phyloP scores from a whole-genome alignment of 2,797 vertebrate species.

The Acestrorhynchus altus region DNA sequence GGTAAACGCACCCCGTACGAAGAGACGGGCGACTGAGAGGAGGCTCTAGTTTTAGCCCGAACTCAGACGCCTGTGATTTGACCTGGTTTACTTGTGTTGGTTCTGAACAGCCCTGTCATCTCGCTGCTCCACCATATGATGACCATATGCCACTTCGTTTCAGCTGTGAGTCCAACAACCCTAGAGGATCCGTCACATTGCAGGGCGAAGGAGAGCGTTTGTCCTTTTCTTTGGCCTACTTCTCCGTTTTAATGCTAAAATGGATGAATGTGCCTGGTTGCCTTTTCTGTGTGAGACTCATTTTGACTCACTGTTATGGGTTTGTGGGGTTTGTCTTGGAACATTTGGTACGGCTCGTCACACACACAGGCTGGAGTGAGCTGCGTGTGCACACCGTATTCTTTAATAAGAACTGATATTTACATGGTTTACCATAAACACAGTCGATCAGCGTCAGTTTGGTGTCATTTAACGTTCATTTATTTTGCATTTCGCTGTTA shows the following conservation, averaged over 20 bases:
- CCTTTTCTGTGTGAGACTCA: background rate
- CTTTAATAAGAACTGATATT: too few relatives aligned
- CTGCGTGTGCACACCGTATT: background rate
- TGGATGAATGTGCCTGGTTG: background rate
- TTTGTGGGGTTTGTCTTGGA: background rate
- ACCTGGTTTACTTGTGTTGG: conserved; percentile 62
- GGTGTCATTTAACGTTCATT: background rate
- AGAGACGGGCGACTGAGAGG: conserved; percentile 23
- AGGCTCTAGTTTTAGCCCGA: conserved; percentile 28
- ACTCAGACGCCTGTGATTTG: conserved; percentile 50
- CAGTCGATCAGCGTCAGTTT: background rate
- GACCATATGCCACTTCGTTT: conserved; percentile 60
- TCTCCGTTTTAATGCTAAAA: conserved; percentile 41
- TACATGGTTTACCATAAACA: too few relatives aligned
- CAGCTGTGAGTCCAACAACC: conserved; percentile 49
- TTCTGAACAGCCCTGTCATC: conserved; percentile 53
- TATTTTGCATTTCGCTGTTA: too few relatives aligned
- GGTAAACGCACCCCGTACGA: background rate
- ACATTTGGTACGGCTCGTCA: background rate
- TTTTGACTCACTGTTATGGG: background rate
- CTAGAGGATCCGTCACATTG: conserved; percentile 49
- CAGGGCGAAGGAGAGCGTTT: conserved; percentile 27
- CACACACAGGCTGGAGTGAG: background rate
- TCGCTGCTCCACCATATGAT: conserved; percentile 59
- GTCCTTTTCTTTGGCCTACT: conserved; percentile 50